Evolutionary conservation across 2,113 vertebrate genomes (phyloP).

Genomic region (Pseudorectes ferrugineus): DNA sequence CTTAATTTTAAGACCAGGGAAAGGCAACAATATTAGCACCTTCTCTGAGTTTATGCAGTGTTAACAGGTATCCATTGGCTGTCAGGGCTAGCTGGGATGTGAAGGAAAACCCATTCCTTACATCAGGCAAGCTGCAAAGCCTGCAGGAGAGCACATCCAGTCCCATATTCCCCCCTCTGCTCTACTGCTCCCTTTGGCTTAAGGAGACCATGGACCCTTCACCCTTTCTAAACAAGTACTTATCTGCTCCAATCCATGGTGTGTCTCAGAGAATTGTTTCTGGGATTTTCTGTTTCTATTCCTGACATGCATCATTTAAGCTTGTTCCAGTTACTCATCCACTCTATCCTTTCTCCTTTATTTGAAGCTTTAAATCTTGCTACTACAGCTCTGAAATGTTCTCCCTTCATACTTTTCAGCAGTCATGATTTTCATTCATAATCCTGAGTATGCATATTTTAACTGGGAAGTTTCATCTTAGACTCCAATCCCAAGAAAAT

Average conservation of each 20-base stretch:
- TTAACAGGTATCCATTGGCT: neutral
- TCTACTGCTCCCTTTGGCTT: neutral
- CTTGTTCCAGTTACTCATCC: neutral
- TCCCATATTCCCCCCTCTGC: fast-evolving
- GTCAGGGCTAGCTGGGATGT: neutral
- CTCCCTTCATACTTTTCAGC: neutral
- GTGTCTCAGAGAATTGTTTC: neutral
- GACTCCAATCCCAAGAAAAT: neutral
- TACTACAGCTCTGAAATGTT: neutral
- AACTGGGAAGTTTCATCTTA: neutral
- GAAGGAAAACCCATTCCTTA: neutral
- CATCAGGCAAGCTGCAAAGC: neutral
- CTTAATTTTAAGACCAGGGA: no score
- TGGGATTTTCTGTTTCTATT: neutral
- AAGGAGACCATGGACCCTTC: neutral
- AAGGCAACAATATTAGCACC: neutral
- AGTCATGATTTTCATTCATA: neutral
- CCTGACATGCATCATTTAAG: neutral
- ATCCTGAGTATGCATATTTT: neutral
- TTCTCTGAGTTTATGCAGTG: neutral
- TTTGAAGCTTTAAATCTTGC: neutral
- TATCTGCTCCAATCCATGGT: neutral
- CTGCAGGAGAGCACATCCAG: neutral
- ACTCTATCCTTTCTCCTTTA: neutral
- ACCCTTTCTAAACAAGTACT: neutral